phyloP scores from a whole-genome alignment of 2,797 vertebrate genomes.

The Acestrorhynchus altus region DNA sequence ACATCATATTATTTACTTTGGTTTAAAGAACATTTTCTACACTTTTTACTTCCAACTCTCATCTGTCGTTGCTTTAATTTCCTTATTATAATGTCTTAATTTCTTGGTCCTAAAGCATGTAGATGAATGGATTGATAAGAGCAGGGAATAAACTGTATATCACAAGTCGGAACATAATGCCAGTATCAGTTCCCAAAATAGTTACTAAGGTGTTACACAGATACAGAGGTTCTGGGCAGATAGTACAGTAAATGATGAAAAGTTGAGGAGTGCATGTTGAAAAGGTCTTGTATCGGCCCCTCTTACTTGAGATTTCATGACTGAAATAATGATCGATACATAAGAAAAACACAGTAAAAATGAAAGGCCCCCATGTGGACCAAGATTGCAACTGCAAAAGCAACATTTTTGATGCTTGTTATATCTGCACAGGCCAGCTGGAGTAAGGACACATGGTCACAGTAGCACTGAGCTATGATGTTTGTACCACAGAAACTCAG shows the following conservation, averaged over 20 bases:
- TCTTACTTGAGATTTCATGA: slow-evolving; percentile 65
- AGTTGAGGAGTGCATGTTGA: slow-evolving; percentile 71
- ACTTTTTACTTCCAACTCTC: too few species aligned
- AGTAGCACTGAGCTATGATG: slow-evolving; percentile 43
- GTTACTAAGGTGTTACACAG: neutral
- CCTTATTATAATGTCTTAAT: slow-evolving; percentile 45
- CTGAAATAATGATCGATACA: slow-evolving; percentile 66
- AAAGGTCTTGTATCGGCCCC: slow-evolving; percentile 66
- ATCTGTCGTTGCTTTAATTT: neutral
- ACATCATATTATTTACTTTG: too few species aligned
- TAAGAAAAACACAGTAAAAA: slow-evolving; percentile 77
- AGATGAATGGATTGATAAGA: slow-evolving; percentile 73
- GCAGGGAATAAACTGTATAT: slow-evolving; percentile 61
- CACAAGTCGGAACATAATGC: slow-evolving; percentile 57
- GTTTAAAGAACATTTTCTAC: too few species aligned
- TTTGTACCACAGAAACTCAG: slow-evolving; percentile 48
- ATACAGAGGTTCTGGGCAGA: slow-evolving; percentile 52
- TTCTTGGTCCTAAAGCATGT: slow-evolving; percentile 66
- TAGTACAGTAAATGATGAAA: slow-evolving; percentile 67
- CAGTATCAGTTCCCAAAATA: slow-evolving; percentile 46
- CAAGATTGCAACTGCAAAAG: slow-evolving; percentile 34
- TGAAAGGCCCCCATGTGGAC: slow-evolving; percentile 36
- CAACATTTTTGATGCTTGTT: neutral
- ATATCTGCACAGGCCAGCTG: slow-evolving; percentile 47
- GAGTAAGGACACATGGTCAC: slow-evolving; percentile 32